Conservation (phyloP, 2,888 invertebrate species). For the Adelphocoris suturalis region DNA sequence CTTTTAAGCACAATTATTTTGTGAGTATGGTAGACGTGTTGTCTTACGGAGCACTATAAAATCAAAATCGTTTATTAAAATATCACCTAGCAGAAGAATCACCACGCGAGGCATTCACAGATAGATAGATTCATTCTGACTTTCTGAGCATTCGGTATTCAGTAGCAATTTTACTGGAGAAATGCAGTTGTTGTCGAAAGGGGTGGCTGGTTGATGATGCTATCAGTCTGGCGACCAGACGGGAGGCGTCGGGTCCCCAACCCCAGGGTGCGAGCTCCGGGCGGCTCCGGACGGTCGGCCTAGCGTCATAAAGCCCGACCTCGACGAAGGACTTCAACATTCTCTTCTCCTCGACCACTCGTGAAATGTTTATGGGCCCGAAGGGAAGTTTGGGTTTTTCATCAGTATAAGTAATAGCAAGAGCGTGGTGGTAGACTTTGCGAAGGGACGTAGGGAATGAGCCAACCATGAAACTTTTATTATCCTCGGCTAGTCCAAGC, state of each 20-base stretch:
- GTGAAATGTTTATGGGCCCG: constrained; percentile 61
- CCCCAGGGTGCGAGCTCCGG: background rate
- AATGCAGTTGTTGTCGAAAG: background rate
- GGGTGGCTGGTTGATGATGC: constrained; percentile 27
- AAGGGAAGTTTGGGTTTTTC: constrained; percentile 60
- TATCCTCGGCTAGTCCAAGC: constrained; percentile 31
- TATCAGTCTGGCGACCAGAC: constrained; percentile 45
- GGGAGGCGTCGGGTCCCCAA: constrained; percentile 48
- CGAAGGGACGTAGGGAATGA: constrained; percentile 44
- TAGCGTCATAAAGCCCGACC: constrained; percentile 60
- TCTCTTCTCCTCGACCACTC: constrained; percentile 53
- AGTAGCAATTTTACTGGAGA: background rate
- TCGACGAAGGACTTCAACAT: constrained; percentile 48
- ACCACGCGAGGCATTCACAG: too few relatives aligned
- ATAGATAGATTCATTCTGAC: too few relatives aligned
- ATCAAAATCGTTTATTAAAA: too few relatives aligned
- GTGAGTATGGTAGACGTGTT: too few relatives aligned
- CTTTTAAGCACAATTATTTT: too few relatives aligned
- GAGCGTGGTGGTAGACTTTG: constrained; percentile 30
- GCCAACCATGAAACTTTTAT: constrained; percentile 65
- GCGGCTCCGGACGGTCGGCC: constrained; percentile 56
- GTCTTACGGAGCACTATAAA: too few relatives aligned
- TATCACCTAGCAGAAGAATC: too few relatives aligned
- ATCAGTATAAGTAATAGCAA: constrained; percentile 62
- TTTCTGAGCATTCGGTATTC: background rate